Evolutionary conservation across 2,797 vertebrate species (phyloP), one percentile per base, ranked within the genome.

Genomic region (Pipistrellus pipistrellus): DNA sequence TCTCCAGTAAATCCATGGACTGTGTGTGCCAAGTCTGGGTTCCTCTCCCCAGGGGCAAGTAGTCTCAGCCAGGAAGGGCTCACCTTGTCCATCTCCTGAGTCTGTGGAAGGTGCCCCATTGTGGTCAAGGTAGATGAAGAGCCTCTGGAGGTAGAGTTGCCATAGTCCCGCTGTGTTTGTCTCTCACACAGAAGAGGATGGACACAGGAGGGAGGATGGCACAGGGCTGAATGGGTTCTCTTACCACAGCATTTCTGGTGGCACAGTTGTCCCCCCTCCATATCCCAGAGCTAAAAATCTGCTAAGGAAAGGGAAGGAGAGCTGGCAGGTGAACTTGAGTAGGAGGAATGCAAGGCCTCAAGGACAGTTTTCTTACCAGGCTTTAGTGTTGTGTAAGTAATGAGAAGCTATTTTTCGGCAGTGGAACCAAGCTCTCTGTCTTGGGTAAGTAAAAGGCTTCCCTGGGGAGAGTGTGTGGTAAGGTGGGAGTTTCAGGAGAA

Each of bases 351-450:
- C 27, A n/a, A 38, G 17, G 57, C 3, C 3, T 14, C 23, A 35
- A 78, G 55, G 23, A 15, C 55, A 73, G 91, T 97, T 98, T 97
- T 96, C 46, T 81, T 96, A 59, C 69, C 14, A 25, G 90, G 83
- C 59, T 96, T 25, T 38, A 51, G 44, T 95, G 77, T 20, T 95
- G 95, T 97, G 98, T 66, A 77, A 95, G 75, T 93, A 97, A 97
- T 2, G 84, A 97, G 0, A 92, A 1, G 7, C 13, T 92, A 0
- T 21, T 18, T 32, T 98, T 98, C 0, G 97, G 98, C 64, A 88
- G 20, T 0, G 97, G 98, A 51, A 98, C 97, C 57, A 98, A 97
- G 88, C 90, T 98, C 30, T 96, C 95, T 0, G 96, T 98, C 21
- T 3, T 98, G 62, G 98, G 98, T 98, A 96, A 95, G 98, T 91